These are phyloP conservation scores for Nomada lathburiana DNA, from an alignment of 2,888 invertebrate species.

Conservation along the genomic window DNA sequence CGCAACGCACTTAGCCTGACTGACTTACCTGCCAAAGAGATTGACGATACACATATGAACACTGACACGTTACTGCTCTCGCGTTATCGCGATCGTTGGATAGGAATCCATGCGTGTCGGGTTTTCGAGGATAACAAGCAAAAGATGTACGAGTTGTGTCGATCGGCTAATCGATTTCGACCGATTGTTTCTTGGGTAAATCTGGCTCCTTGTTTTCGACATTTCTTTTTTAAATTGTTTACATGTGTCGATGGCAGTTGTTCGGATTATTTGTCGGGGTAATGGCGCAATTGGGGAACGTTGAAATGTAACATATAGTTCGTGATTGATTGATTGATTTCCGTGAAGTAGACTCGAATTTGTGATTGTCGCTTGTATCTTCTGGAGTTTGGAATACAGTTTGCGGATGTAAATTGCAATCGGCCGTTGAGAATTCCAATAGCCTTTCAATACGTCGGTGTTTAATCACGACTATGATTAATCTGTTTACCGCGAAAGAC, in stretches of 20 bases:
- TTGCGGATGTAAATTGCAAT: too few relatives aligned
- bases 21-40: conserved; percentile 48
- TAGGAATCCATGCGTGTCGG: conserved; percentile 10
- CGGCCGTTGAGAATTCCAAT: background rate
- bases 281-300: background rate
- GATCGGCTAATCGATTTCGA: background rate
- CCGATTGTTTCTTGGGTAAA: background rate
- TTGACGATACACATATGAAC: conserved; percentile 50
- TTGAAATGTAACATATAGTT: background rate
- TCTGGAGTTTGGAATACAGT: too few relatives aligned
- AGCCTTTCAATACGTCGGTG: background rate
- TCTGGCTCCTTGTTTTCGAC: background rate
- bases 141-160: background rate
- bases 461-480: background rate
- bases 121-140: background rate
- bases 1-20: conserved; percentile 45
- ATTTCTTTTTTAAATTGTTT: background rate
- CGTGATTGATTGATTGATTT: too few relatives aligned
- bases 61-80: conserved; percentile 16
- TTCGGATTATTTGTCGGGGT: background rate
- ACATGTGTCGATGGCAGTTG: background rate
- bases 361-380: too few relatives aligned
- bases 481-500: too few relatives aligned
- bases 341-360: too few relatives aligned
- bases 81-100: conserved; percentile 34